Evolutionary conservation across 2,888 invertebrate genomes (phyloP).

Genomic region (Epistrophella euchroma): DNA sequence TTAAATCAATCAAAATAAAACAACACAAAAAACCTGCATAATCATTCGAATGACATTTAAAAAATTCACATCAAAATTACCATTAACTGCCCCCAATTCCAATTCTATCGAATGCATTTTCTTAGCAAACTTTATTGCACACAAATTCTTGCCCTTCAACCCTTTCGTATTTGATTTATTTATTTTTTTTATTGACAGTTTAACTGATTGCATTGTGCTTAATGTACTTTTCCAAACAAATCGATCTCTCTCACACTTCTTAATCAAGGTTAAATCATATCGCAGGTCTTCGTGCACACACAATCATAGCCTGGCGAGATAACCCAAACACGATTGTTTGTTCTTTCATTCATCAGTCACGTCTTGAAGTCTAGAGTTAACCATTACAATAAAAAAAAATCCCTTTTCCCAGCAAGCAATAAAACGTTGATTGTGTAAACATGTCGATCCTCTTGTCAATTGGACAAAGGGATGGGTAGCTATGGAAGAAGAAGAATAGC

Average conservation of each 20-base stretch:
- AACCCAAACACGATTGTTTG: conserved; percentile 58
- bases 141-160: conserved; percentile 35
- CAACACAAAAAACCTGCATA: neutral
- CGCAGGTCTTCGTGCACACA: conserved; percentile 22
- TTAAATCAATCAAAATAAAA: conserved; percentile 12
- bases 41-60: conserved; percentile 12
- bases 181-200: conserved; percentile 50
- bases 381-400: neutral
- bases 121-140: neutral
- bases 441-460: conserved; percentile 47
- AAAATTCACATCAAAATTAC: conserved; percentile 7
- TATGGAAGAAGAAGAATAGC: conserved; percentile 7
- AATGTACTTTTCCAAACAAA: conserved; percentile 4
- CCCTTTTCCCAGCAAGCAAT: conserved; percentile 47
- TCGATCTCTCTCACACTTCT: conserved; percentile 61
- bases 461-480: conserved; percentile 38
- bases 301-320: conserved; percentile 47
- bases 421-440: conserved; percentile 65
- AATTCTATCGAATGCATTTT: neutral
- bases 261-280: conserved; percentile 68
- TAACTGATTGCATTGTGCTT: conserved; percentile 40
- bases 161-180: conserved; percentile 32
- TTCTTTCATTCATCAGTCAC: conserved; percentile 65
- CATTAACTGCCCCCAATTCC: conserved; percentile 21
- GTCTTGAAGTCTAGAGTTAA: conserved; percentile 46